Evolutionary conservation across 2,888 invertebrate species (phyloP), one percentile per base, ranked within the genome.

Genomic region (Bugula neritina): DNA sequence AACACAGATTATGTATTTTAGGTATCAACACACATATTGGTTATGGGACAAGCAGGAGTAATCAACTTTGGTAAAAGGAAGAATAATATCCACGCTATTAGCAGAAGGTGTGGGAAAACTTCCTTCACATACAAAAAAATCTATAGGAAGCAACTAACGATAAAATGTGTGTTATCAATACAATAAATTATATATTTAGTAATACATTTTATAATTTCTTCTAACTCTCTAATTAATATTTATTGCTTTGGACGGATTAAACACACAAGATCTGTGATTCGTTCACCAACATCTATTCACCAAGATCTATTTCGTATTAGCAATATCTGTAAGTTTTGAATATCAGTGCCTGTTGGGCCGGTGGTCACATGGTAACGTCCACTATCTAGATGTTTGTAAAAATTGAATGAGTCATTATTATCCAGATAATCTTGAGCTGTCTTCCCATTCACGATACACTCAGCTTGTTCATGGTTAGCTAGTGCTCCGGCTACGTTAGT

Each of bases 41-140:
- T n/a, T n/a, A n/a, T n/a, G n/a, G 77, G 77, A 52, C 77, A 84
- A 84, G 99, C 99, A 88, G 99, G 99, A 89, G 99, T 99, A 78
- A 95, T 96, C 82, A 96, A 96, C 87, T 99, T 99, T 91, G 99
- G 99, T 90, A 99, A 99, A 88, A 92, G 99, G 85, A 94, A 96
- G 82, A 98, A 97, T 87, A 99, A 99, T 92, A 98, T 99, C 83
- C 99, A 99, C 89, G 99, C 99, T 54, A 87, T 98, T 86, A 99
- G 99, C 87, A 90, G 99, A 84, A 90, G 99, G 81, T 99, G 99
- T 89, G 99, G 99, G 77, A 90, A 95, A 78, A 94, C 95, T 71
- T 93, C 95, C 0, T 99, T 85, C 99, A 99, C 86, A 98, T 99
- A 80, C 98, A 99, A 85, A 99, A 99, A 87, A 93, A 93, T 71